These are phyloP conservation scores for Oncorhynchus keta DNA, from an alignment of 2,113 vertebrate species.

Conservation along the genomic window DNA sequence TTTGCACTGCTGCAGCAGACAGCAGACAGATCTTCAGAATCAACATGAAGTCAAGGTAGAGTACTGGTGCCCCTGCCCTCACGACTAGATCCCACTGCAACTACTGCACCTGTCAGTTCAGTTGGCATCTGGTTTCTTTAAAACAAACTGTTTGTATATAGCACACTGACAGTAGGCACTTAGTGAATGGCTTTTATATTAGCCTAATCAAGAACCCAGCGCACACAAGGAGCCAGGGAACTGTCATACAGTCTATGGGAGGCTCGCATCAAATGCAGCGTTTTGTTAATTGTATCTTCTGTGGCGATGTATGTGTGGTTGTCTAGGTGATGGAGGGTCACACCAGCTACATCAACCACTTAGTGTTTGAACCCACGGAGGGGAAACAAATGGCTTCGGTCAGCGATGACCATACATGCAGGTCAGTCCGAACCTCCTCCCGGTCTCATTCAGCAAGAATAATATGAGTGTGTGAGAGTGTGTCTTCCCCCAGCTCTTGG, in stretches of 20 bases:
- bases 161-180: constrained; percentile 6
- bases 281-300: not conserved
- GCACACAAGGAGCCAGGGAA: not conserved
- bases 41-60: constrained; percentile 88
- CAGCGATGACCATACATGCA: constrained; percentile 97
- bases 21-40: constrained; percentile 81
- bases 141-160: not conserved
- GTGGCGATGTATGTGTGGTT: constrained; percentile 20
- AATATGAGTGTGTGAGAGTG: constrained; percentile 3
- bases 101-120: constrained; percentile 33
- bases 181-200: constrained; percentile 10
- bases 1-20: constrained; percentile 91
- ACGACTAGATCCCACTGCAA: not conserved
- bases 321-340: constrained; percentile 89
- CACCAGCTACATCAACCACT: constrained; percentile 90
- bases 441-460: not conserved
- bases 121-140: not conserved
- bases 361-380: constrained; percentile 90
- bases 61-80: not conserved
- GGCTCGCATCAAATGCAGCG: too few species aligned
- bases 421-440: constrained; percentile 71
- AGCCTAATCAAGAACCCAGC: constrained; percentile 29
- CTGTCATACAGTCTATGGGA: not conserved
- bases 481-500: constrained; percentile 49
- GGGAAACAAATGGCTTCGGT: constrained; percentile 94